Evolutionary conservation across 2,888 invertebrate genomes (phyloP).

Genomic region (Eilema depressum): DNA sequence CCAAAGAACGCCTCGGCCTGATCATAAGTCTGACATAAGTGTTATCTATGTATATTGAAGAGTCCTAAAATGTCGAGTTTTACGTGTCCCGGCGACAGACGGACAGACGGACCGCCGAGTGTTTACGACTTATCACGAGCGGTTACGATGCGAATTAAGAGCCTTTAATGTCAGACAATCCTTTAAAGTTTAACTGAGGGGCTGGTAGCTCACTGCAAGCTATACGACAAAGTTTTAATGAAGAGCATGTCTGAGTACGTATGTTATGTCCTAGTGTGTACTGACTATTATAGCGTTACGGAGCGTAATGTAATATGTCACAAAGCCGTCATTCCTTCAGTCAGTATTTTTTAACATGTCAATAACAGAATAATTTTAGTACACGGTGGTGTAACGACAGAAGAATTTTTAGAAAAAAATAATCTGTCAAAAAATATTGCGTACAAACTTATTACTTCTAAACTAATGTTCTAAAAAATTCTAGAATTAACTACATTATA

Average conservation of each 20-base stretch:
- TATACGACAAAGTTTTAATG: neutral
- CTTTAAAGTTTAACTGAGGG: neutral
- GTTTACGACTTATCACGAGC: conserved; percentile 19
- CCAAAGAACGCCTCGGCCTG: neutral
- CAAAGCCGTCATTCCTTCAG: neutral
- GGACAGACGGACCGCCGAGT: conserved; percentile 20
- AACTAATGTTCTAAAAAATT: too few species aligned
- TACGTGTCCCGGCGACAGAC: conserved; percentile 10
- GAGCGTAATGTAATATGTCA: neutral
- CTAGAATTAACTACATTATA: neutral
- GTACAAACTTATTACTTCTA: too few species aligned
- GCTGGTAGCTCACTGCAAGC: conserved; percentile 15
- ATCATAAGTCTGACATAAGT: neutral
- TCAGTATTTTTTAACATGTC: too few species aligned
- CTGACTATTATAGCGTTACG: too few species aligned
- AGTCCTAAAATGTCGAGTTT: conserved; percentile 1
- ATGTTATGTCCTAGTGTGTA: neutral
- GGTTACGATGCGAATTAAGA: conserved; percentile 29
- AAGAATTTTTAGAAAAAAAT: neutral
- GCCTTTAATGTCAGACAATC: conserved; percentile 29
- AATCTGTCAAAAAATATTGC: too few species aligned
- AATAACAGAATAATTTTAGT: neutral
- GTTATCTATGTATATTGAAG: neutral
- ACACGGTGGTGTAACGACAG: neutral
- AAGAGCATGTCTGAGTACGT: neutral